Evolutionary conservation across 2,113 vertebrate species (phyloP).

Genomic region (Centrocercus urophasianus): DNA sequence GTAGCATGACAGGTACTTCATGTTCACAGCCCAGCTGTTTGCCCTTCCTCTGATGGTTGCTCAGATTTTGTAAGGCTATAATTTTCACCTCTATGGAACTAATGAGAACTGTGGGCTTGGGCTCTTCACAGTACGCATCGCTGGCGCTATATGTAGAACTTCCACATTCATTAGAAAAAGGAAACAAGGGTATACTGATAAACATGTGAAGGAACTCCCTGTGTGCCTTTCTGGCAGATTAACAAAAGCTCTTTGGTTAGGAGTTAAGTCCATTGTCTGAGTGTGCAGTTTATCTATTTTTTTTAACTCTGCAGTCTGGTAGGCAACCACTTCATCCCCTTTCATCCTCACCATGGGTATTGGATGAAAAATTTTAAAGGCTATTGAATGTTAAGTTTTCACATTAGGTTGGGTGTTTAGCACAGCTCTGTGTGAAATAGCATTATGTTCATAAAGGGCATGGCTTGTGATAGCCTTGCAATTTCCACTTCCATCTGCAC

Average conservation of each 20-base stretch:
- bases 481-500: not conserved
- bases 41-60: not conserved
- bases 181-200: not conserved
- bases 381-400: conserved; percentile 72
- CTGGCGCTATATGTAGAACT: not conserved
- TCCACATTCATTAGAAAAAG: not conserved
- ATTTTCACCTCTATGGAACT: not conserved
- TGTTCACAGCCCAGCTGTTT: not conserved
- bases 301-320: not conserved
- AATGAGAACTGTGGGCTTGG: not conserved
- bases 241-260: not conserved
- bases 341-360: conserved; percentile 34
- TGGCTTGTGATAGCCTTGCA: conserved; percentile 33
- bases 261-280: not conserved
- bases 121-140: not conserved
- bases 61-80: not conserved
- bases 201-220: not conserved
- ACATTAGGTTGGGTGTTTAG: conserved; percentile 71
- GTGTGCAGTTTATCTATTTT: not conserved
- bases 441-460: conserved; percentile 45
- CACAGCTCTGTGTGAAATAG: conserved; percentile 62
- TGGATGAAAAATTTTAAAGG: conserved; percentile 74
- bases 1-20: not conserved
- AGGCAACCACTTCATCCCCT: conserved; percentile 33
- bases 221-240: not conserved